phyloP scores from a whole-genome alignment of 2,113 vertebrate species.

The Leptosomus discolor region DNA sequence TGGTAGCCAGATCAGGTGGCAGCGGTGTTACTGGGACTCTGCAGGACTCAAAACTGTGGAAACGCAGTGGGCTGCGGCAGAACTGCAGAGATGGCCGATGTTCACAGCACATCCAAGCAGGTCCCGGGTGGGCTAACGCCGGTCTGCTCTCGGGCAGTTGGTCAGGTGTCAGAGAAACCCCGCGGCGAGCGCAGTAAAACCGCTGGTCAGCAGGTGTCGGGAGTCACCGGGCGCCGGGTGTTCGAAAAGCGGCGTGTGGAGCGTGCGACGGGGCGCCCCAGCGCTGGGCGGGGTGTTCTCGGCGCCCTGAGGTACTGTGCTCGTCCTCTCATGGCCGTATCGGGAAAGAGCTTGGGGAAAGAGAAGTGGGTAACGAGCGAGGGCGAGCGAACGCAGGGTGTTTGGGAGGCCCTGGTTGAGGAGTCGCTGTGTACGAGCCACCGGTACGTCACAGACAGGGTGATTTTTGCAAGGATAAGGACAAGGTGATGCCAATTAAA shows the following conservation, averaged over 20 bases:
- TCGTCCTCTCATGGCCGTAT: background rate
- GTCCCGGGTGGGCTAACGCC: no score
- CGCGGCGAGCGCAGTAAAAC: background rate
- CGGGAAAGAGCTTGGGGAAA: background rate
- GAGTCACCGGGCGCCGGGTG: background rate
- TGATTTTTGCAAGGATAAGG: background rate
- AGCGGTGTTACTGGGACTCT: background rate
- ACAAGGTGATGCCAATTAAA: background rate
- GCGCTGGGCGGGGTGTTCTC: background rate
- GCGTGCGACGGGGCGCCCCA: fast-evolving
- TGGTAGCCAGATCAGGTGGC: background rate
- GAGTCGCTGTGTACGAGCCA: background rate
- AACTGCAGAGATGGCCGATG: no score
- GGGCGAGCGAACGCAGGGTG: background rate
- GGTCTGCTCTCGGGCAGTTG: no score
- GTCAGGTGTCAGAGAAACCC: no score
- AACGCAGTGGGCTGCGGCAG: no score
- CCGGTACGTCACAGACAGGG: background rate
- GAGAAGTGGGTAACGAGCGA: background rate
- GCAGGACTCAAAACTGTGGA: no score
- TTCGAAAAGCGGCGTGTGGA: background rate
- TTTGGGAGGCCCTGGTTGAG: background rate
- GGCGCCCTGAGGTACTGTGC: background rate
- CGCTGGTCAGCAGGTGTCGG: background rate
- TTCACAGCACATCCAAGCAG: no score